Conservation (phyloP, 2,888 invertebrate genomes). For the Acleris literana region DNA sequence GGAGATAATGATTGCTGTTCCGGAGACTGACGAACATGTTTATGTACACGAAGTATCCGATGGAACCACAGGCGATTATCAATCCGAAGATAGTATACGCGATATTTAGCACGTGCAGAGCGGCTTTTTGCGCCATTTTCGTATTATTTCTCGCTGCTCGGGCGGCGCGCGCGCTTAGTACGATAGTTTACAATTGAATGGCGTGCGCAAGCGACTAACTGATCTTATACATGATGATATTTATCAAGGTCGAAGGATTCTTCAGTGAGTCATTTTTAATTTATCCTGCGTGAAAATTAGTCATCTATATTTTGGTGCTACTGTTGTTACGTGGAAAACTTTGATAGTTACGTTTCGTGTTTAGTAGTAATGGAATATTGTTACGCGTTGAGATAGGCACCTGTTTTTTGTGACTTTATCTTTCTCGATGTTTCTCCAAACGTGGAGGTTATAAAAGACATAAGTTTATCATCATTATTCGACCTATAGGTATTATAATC, state of each 20-base stretch:
- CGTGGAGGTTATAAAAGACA: too few relatives aligned
- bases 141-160: neutral
- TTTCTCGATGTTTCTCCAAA: too few relatives aligned
- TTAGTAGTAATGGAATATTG: neutral
- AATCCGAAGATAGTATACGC: slow-evolving; percentile 59
- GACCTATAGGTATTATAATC: too few relatives aligned
- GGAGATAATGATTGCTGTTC: slow-evolving; percentile 68
- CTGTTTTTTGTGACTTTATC: too few relatives aligned
- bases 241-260: slow-evolving; percentile 43
- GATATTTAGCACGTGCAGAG: slow-evolving; percentile 59
- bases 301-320: slow-evolving; percentile 26
- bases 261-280: slow-evolving; percentile 41
- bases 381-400: too few relatives aligned
- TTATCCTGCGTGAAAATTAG: slow-evolving; percentile 37
- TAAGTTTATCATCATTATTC: too few relatives aligned
- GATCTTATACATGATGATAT: slow-evolving; percentile 52
- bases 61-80: slow-evolving; percentile 57
- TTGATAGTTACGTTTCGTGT: neutral
- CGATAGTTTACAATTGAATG: slow-evolving; percentile 60
- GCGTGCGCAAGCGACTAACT: slow-evolving; percentile 47
- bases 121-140: slow-evolving; percentile 43
- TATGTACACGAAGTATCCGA: slow-evolving; percentile 71
- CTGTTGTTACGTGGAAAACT: neutral
- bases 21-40: slow-evolving; percentile 60
- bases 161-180: slow-evolving; percentile 42